These are phyloP conservation scores for Chelonus formosanus DNA, from an alignment of 2,888 invertebrate species.

Conservation along the genomic window DNA sequence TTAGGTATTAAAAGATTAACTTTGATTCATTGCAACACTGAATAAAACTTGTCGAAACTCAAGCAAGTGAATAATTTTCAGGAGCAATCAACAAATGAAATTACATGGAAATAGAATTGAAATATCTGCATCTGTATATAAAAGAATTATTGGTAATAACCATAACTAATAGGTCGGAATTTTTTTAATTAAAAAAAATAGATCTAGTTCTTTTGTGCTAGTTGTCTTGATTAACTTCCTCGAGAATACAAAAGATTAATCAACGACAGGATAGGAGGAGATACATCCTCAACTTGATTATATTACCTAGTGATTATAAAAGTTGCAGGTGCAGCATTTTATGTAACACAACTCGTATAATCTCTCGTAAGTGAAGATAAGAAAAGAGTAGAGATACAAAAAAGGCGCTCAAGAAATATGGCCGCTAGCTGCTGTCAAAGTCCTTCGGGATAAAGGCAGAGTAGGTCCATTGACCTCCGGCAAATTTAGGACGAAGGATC, in stretches of 20 bases:
- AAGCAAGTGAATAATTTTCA: no score
- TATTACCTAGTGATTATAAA: conserved; percentile 5
- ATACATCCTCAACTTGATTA: neutral
- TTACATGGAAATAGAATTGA: no score
- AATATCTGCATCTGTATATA: no score
- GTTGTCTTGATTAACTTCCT: conserved; percentile 2
- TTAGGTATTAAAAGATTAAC: no score
- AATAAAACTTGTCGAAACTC: no score
- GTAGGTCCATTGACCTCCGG: conserved; percentile 21
- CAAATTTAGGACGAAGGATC: conserved; percentile 16
- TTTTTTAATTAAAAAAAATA: no score
- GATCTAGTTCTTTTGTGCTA: conserved; percentile 1
- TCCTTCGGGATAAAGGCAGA: conserved; percentile 12
- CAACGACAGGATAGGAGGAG: neutral
- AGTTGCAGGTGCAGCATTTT: conserved; percentile 35
- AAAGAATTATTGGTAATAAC: no score
- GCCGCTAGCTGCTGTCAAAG: neutral
- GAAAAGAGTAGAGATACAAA: neutral
- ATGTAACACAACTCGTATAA: conserved; percentile 46
- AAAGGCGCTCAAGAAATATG: conserved; percentile 1
- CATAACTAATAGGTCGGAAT: no score
- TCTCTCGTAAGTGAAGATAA: conserved; percentile 23
- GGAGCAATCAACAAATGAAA: no score
- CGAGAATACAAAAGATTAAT: conserved; percentile 12
- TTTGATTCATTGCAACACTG: no score